A percentile compares a stretch with the other conserved stretches of the same genome.
phyloP scores from a whole-genome alignment of 2,113 vertebrate genomes.

The Rhinolophus sinicus region DNA sequence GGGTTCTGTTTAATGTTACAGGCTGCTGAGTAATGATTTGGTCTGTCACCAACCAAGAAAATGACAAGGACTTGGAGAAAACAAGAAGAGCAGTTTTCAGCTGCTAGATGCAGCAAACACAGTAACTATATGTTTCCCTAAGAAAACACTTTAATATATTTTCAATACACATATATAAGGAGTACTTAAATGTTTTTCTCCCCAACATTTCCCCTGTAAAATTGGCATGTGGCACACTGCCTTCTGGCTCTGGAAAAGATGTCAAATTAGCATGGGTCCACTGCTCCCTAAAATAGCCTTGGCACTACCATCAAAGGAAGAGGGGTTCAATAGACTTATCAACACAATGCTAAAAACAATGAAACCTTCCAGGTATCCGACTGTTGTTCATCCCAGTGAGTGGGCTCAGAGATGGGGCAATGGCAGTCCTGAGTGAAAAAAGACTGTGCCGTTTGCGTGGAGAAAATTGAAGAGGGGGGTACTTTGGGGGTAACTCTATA shows the following conservation, averaged over 20 bases:
- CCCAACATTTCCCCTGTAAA: slow-evolving; percentile 24
- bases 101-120: slow-evolving; percentile 66
- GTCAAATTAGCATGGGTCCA: neutral
- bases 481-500: neutral
- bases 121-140: slow-evolving; percentile 72
- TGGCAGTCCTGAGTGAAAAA: neutral
- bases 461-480: neutral
- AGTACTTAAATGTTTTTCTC: slow-evolving; percentile 41
- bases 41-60: slow-evolving; percentile 75
- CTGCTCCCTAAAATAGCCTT: neutral
- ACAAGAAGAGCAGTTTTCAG: slow-evolving; percentile 71
- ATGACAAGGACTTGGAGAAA: slow-evolving; percentile 69
- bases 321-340: neutral
- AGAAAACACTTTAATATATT: slow-evolving; percentile 62
- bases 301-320: neutral
- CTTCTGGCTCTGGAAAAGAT: slow-evolving; percentile 9
- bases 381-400: neutral
- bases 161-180: slow-evolving; percentile 42
- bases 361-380: neutral
- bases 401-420: rapidly evolving
- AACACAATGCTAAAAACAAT: neutral
- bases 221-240: neutral
- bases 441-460: neutral
- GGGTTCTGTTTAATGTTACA: slow-evolving; percentile 41
- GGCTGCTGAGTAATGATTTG: slow-evolving; percentile 59